Evolutionary conservation across 1,140 invertebrate species (phyloP).

Genomic region (Zaprionus kolodkinae): DNA sequence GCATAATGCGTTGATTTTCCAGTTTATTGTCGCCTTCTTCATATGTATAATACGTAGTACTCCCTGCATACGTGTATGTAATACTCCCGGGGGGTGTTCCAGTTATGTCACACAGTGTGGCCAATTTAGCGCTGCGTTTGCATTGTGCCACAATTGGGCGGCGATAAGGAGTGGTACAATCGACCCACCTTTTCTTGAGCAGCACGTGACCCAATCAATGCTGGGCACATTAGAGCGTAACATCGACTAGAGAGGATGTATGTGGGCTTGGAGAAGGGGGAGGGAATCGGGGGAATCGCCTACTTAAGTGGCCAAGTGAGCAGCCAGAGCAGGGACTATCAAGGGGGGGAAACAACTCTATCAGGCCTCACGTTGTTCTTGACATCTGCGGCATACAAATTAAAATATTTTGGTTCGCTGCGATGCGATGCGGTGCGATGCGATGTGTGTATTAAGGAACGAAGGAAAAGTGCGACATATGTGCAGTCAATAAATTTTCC

Average conservation of each 20-base stretch:
- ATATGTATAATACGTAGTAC: not conserved
- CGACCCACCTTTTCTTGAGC: not conserved
- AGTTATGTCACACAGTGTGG: conserved; percentile 6
- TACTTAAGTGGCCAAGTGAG: conserved; percentile 59
- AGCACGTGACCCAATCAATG: conserved; percentile 76
- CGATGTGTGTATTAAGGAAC: conserved; percentile 37
- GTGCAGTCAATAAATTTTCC: conserved; percentile 81
- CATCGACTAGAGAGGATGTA: conserved; percentile 10
- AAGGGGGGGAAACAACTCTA: conserved; percentile 51
- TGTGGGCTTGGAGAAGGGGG: not conserved
- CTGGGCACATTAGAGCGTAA: conserved; percentile 60
- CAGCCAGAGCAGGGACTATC: conserved; percentile 1
- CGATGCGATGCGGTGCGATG: not conserved
- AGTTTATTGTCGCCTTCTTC: not conserved
- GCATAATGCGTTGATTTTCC: conserved; percentile 6
- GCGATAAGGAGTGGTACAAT: not conserved
- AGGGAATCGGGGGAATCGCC: conserved; percentile 41
- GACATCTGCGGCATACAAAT: conserved; percentile 78
- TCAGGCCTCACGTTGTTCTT: conserved; percentile 32
- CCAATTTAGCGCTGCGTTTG: conserved; percentile 9
- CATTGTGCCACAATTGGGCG: not conserved
- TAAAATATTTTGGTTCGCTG: conserved; percentile 62
- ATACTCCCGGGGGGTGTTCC: not conserved
- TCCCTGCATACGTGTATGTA: too few species aligned
- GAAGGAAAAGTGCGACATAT: conserved; percentile 72